Evolutionary conservation across 2,888 invertebrate species (phyloP), one percentile per base, ranked within the genome.

Genomic region (Zele albiditarsus): DNA sequence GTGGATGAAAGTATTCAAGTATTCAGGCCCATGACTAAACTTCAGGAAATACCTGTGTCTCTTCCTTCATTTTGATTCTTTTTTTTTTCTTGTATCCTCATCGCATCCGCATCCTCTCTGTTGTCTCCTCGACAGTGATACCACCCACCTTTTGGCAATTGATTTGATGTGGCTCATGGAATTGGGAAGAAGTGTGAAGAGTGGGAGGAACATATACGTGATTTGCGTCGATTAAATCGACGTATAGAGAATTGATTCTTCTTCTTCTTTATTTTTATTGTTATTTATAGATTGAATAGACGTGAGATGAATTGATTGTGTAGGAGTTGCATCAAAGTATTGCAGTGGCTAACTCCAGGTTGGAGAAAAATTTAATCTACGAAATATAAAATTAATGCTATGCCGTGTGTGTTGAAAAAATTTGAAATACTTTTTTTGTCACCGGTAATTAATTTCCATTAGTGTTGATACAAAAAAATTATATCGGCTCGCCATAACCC

Each of bases 1-100:
- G 27, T 25, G 57, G 23, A 74, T 73, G 63, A 75, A 79, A 77
- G 69, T 27, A 73, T 75, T 77, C 62, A 31, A 71, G 67, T 73
- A 53, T 58, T 46, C 16, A 28, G 25, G 27, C n/a, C 16, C 46
- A 33, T 63, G 12, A 33, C n/a, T 49, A 28, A 31, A 49, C 31
- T 63, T 63, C 63, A 31, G 33, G 33, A 49, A 71, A 53, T 58
- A 66, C 57, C 28, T 58, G 28, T 10, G 3, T 23, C n/a, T 23
- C 23, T 20, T 20, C 20, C 33, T 25, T 65, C 1, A 25, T 53
- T 53, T 23, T 10, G n/a, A 23, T 20, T 8, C 28, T 31, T 65
- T 38, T 12, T 12, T 3, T 8, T 42, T 38, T 38, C 38, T 3
- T 65, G 0, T 33, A 14, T 42, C 16, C 28, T 3, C 57, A 57